phyloP scores from a whole-genome alignment of 53 echinoderm and acorn worm species.

The Holothuria scabra region DNA sequence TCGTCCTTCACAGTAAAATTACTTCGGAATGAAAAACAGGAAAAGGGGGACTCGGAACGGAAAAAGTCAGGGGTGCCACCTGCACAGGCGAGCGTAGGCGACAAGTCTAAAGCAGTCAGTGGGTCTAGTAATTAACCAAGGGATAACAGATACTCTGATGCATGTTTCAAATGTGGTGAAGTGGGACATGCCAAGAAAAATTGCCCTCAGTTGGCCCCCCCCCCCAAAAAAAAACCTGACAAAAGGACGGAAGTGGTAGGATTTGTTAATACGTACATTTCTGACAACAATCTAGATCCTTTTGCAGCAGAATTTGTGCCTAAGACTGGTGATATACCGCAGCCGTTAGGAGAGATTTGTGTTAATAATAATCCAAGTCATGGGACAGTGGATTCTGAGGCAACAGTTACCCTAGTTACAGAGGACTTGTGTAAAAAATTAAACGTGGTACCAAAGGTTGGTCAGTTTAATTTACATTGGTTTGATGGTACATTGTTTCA shows the following conservation, averaged over 20 bases:
- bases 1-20: constrained; percentile 14
- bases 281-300: neutral
- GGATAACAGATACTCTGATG: constrained; percentile 33
- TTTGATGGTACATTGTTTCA: constrained; percentile 21
- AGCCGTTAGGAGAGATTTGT: constrained; percentile 3
- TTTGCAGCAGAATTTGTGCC: constrained; percentile 23
- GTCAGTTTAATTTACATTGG: neutral
- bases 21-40: neutral
- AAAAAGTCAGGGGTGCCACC: constrained; percentile 1
- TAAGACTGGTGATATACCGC: neutral
- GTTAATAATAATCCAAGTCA: constrained; percentile 23
- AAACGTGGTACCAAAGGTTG: constrained; percentile 13
- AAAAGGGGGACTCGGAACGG: constrained; percentile 8
- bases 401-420: neutral
- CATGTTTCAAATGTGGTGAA: neutral
- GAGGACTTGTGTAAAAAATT: constrained; percentile 19
- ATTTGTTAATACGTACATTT: neutral
- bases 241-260: neutral
- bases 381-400: constrained; percentile 27
- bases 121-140: neutral
- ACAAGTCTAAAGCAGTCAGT: neutral
- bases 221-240: neutral
- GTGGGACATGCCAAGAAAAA: neutral
- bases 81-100: neutral
- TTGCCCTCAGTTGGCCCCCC: too few relatives aligned